phyloP scores from a whole-genome alignment of 2,797 vertebrate genomes.

The Salmo trutta region DNA sequence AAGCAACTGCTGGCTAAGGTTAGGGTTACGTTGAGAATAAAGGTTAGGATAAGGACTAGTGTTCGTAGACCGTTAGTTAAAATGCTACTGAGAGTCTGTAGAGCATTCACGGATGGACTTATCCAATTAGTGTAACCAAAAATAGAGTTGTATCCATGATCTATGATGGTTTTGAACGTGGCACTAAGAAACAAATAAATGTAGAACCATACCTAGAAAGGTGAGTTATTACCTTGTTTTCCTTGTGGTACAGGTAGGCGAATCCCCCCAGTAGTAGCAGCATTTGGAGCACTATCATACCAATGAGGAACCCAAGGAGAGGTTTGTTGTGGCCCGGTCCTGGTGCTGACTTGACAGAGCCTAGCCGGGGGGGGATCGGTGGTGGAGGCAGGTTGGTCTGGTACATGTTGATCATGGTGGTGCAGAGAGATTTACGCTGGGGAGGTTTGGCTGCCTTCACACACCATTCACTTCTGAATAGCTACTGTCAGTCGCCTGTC shows the following conservation, averaged over 20 bases:
- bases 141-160: neutral
- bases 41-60: too few species aligned
- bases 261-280: constrained; percentile 82
- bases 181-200: neutral
- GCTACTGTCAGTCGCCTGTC: constrained; percentile 18
- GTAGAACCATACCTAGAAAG: neutral
- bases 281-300: constrained; percentile 78
- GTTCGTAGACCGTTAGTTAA: too few species aligned
- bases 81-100: too few species aligned
- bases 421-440: constrained; percentile 42
- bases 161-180: neutral
- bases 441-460: constrained; percentile 48
- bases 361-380: constrained; percentile 68
- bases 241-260: constrained; percentile 80
- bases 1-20: too few species aligned
- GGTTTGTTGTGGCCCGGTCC: constrained; percentile 70
- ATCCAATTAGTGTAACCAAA: neutral
- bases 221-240: constrained; percentile 78
- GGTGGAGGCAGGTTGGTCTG: constrained; percentile 73
- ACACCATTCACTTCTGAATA: constrained; percentile 56
- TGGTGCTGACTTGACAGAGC: neutral
- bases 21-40: too few species aligned
- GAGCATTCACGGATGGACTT: too few species aligned
- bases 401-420: constrained; percentile 82
- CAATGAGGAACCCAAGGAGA: constrained; percentile 76